Percentiles rank a stretch among this genome's conserved stretches.
Evolutionary conservation across 1,140 invertebrate genomes (phyloP).

Genomic region (Caenorhabditis inopinata): DNA sequence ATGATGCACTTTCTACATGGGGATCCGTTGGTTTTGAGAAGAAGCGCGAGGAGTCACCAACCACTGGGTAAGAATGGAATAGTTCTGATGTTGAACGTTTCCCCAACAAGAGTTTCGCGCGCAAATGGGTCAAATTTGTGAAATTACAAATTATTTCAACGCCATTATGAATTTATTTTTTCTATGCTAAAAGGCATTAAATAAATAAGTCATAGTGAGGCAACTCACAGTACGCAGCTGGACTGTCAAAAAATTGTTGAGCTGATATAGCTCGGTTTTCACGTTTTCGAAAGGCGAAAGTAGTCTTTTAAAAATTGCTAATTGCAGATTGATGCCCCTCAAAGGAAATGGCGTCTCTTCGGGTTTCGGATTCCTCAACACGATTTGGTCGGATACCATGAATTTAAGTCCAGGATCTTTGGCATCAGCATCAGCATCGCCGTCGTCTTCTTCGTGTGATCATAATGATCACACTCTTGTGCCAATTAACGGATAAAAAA

Average conservation of each 20-base stretch:
- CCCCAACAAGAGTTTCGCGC: too few relatives aligned
- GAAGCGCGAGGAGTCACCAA: background rate
- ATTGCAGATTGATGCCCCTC: background rate
- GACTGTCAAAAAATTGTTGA: too few relatives aligned
- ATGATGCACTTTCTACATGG: background rate
- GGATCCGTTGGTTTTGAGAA: background rate
- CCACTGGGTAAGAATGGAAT: slow-evolving; percentile 11
- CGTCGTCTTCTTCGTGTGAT: background rate
- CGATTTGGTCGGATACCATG: background rate
- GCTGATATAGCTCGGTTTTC: background rate
- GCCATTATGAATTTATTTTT: too few relatives aligned
- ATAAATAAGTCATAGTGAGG: too few relatives aligned
- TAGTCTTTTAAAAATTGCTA: too few relatives aligned
- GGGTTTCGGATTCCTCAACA: slow-evolving; percentile 2
- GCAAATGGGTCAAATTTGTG: too few relatives aligned
- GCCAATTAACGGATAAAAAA: background rate
- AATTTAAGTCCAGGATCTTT: background rate
- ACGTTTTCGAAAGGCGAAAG: too few relatives aligned
- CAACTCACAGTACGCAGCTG: too few relatives aligned
- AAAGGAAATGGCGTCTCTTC: slow-evolving; percentile 9
- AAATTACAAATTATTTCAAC: too few relatives aligned
- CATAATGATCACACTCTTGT: slow-evolving; percentile 17
- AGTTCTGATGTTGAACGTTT: too few relatives aligned
- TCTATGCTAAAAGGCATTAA: too few relatives aligned
- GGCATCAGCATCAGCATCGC: background rate